These are phyloP conservation scores for Diarsia dahlii DNA, from an alignment of 2,888 invertebrate species.

Conservation along the genomic window DNA sequence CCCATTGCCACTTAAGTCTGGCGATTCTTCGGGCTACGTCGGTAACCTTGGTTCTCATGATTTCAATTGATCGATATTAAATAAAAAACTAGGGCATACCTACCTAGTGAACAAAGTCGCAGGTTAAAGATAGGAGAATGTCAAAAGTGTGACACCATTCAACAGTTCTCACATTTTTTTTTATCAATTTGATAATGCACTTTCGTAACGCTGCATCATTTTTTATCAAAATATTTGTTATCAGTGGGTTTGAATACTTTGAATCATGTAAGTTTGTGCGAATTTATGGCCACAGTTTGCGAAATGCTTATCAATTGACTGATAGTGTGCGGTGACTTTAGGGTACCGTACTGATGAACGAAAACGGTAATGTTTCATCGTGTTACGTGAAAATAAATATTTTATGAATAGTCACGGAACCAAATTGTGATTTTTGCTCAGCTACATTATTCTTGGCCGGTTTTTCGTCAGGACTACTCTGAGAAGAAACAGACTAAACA, in stretches of 20 bases:
- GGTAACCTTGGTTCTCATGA: too few relatives aligned
- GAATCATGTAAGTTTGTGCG: slow-evolving; percentile 49
- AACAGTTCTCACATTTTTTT: slow-evolving; percentile 14
- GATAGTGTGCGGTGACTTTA: slow-evolving; percentile 46
- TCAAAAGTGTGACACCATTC: slow-evolving; percentile 29
- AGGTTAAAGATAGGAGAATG: neutral
- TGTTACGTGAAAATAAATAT: neutral
- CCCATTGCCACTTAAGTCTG: too few relatives aligned
- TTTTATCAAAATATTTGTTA: slow-evolving; percentile 42
- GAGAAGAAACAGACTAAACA: too few relatives aligned
- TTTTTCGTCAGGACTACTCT: too few relatives aligned
- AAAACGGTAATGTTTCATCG: slow-evolving; percentile 1
- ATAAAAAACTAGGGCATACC: neutral
- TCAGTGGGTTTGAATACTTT: slow-evolving; percentile 47
- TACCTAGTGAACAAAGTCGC: slow-evolving; percentile 10
- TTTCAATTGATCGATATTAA: neutral
- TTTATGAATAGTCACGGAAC: too few relatives aligned
- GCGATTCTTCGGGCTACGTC: too few relatives aligned
- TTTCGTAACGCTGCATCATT: slow-evolving; percentile 56
- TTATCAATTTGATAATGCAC: slow-evolving; percentile 54
- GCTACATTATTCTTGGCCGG: too few relatives aligned
- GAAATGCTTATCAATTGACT: slow-evolving; percentile 61
- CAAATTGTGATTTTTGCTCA: too few relatives aligned
- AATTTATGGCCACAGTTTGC: slow-evolving; percentile 55
- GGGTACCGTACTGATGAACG: slow-evolving; percentile 11